A percentile compares a stretch with the other conserved stretches of the same genome.
These are phyloP conservation scores for Microctenopoma stevenorrisi DNA, from an alignment of 2,797 vertebrate genomes.

Conservation along the genomic window DNA sequence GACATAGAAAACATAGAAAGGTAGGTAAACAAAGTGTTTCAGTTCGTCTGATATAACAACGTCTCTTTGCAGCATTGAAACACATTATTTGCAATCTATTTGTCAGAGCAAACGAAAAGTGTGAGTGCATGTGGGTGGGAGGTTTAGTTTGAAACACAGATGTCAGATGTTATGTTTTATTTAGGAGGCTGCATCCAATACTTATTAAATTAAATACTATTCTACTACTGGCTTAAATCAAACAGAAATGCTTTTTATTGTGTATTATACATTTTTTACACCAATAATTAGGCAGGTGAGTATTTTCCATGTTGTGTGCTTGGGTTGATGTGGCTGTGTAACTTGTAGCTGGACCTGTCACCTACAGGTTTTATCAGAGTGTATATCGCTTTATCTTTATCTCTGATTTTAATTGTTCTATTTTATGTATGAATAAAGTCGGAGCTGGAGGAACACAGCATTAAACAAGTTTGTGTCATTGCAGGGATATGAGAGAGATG, in stretches of 20 bases:
- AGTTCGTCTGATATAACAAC: too few relatives aligned
- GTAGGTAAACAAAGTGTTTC: slow-evolving; percentile 69
- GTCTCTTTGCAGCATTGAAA: too few relatives aligned
- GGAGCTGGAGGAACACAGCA: not conserved
- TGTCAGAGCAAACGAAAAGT: too few relatives aligned
- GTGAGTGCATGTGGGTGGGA: too few relatives aligned
- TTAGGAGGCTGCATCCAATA: too few relatives aligned
- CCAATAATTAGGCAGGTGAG: not conserved
- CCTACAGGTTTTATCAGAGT: too few relatives aligned
- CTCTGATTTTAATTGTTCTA: too few relatives aligned
- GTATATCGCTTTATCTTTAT: too few relatives aligned
- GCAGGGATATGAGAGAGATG: slow-evolving; percentile 98
- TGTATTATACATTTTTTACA: not conserved
- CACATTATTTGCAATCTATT: too few relatives aligned
- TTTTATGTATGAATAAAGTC: too few relatives aligned
- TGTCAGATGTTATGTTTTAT: not conserved
- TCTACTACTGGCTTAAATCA: not conserved
- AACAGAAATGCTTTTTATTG: not conserved
- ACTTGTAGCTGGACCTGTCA: too few relatives aligned
- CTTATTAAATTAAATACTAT: not conserved
- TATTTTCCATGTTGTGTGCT: not conserved
- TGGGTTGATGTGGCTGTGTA: not conserved
- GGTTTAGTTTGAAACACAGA: too few relatives aligned
- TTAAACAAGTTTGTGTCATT: slow-evolving; percentile 57
- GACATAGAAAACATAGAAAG: slow-evolving; percentile 97